phyloP scores from a whole-genome alignment of 2,888 invertebrate genomes.

The Chydorus sphaericus region DNA sequence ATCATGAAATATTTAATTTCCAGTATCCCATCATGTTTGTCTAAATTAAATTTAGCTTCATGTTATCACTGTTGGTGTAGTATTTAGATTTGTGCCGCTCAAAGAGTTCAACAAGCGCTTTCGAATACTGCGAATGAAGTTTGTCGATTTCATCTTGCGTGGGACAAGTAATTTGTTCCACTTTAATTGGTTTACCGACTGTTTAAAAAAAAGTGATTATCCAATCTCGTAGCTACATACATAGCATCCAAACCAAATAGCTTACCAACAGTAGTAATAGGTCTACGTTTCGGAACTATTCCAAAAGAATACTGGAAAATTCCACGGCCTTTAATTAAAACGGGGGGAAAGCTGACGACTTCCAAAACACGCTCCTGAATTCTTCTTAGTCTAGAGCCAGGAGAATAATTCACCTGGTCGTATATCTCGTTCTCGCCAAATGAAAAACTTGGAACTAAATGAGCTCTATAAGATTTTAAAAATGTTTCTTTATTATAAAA shows the following conservation, averaged over 20 bases:
- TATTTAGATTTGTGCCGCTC: slow-evolving; percentile 71
- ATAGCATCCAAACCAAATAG: no score
- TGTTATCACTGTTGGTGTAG: no score
- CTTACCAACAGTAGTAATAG: slow-evolving; percentile 75
- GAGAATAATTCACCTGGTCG: slow-evolving; percentile 55
- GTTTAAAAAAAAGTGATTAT: slow-evolving; percentile 26
- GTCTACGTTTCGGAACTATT: slow-evolving; percentile 59
- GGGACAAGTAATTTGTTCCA: slow-evolving; percentile 54
- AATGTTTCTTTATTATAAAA: no score
- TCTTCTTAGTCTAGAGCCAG: slow-evolving; percentile 47
- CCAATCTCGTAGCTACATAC: neutral
- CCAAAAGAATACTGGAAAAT: slow-evolving; percentile 85
- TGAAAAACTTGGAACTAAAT: slow-evolving; percentile 73
- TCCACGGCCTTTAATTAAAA: slow-evolving; percentile 65
- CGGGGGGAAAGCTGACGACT: slow-evolving; percentile 54
- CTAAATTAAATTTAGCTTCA: no score
- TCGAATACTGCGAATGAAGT: slow-evolving; percentile 58
- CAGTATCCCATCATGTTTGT: no score
- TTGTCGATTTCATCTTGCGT: slow-evolving; percentile 55
- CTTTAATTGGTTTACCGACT: slow-evolving; percentile 76
- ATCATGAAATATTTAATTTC: no score
- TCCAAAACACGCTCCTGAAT: slow-evolving; percentile 53
- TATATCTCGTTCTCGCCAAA: slow-evolving; percentile 83
- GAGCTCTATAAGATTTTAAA: slow-evolving; percentile 39
- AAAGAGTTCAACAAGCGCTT: slow-evolving; percentile 54